phyloP scores from a whole-genome alignment of 2,888 invertebrate species.

The Blomia tropicalis region DNA sequence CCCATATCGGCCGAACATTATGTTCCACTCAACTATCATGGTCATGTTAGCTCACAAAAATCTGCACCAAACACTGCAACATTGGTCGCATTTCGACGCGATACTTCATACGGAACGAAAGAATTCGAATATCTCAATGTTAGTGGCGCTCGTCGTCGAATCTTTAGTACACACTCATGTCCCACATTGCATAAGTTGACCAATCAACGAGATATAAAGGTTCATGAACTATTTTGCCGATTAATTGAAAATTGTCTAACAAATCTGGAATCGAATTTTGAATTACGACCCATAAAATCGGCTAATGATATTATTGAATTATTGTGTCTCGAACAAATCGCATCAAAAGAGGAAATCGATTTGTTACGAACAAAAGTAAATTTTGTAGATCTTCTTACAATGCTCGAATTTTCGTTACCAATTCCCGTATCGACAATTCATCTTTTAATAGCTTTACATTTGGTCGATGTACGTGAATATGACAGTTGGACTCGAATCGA shows the following conservation, averaged over 20 bases:
- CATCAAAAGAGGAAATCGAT: not conserved
- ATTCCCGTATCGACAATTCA: constrained; percentile 16
- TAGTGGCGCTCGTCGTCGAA: constrained; percentile 2
- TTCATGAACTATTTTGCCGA: constrained; percentile 17
- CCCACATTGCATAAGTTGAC: not conserved
- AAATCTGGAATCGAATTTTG: not conserved
- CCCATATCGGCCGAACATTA: not conserved
- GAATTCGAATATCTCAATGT: constrained; percentile 2
- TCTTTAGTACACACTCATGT: too few species aligned
- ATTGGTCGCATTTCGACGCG: too few species aligned
- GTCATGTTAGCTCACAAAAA: not conserved
- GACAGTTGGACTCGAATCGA: constrained; percentile 18
- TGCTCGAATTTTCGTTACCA: not conserved
- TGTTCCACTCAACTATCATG: not conserved
- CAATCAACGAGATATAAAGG: not conserved
- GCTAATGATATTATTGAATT: constrained; percentile 3
- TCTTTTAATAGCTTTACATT: constrained; percentile 11
- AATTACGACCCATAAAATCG: constrained; percentile 15
- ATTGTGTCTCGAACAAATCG: too few species aligned
- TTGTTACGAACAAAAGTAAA: not conserved
- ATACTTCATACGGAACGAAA: too few species aligned
- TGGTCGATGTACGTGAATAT: constrained; percentile 16
- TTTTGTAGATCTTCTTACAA: constrained; percentile 5
- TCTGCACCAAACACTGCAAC: not conserved
- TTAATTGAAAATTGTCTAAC: constrained; percentile 11